Percentiles rank a stretch among this genome's conserved stretches.
These are phyloP conservation scores for Drosophila paranaensis DNA, from an alignment of 2,888 invertebrate species.

Conservation along the genomic window DNA sequence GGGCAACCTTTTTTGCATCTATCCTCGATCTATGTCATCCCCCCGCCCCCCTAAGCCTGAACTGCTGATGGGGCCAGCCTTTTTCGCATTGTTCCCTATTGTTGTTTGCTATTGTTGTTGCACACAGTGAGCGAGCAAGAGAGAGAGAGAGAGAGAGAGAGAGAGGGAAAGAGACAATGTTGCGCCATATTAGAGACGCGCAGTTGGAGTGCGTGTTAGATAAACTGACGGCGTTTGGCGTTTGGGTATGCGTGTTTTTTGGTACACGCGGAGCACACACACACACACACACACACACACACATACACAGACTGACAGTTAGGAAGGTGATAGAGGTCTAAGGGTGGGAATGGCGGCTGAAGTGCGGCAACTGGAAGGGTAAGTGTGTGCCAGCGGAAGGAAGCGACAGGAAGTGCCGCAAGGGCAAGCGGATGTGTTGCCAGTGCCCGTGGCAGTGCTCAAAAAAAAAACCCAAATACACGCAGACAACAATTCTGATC, in stretches of 20 bases:
- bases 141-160: neutral
- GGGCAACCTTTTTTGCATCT: conserved; percentile 42
- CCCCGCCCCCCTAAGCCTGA: conserved; percentile 7
- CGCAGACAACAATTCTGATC: conserved; percentile 6
- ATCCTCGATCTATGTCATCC: conserved; percentile 37
- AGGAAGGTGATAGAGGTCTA: neutral
- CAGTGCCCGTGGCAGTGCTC: conserved; percentile 38
- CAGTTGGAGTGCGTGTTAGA: conserved; percentile 72
- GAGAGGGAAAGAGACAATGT: conserved; percentile 1
- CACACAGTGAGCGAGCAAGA: neutral
- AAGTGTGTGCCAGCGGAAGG: conserved; percentile 60
- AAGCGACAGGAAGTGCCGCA: conserved; percentile 71
- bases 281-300: neutral
- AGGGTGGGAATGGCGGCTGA: neutral
- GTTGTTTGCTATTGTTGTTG: conserved; percentile 18
- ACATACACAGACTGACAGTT: neutral
- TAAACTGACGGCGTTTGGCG: conserved; percentile 68
- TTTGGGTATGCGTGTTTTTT: conserved; percentile 31
- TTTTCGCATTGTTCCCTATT: conserved; percentile 41
- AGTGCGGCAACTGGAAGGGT: conserved; percentile 1
- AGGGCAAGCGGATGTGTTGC: conserved; percentile 79
- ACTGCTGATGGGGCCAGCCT: conserved; percentile 24
- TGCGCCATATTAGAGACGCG: conserved; percentile 32
- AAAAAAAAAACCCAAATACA: conserved; percentile 24
- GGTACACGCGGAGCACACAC: neutral